Base-by-base conservation (phyloP, 2,888 invertebrate genomes). In the Microctonus aethiopoides region DNA sequence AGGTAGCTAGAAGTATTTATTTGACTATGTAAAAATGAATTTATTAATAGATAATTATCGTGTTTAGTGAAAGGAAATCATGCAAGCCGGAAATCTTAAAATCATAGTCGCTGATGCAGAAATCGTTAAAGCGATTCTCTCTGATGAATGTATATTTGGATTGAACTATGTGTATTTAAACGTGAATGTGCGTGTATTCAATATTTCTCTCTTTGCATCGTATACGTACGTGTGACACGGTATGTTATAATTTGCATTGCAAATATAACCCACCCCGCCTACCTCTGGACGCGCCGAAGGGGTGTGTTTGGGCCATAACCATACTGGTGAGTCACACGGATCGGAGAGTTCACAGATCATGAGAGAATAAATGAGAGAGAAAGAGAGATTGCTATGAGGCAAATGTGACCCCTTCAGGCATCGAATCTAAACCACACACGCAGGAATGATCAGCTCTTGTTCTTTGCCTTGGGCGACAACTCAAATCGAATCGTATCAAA, bases 161-260 rank as follows among this genome's bases (percentile, higher is more conserved):
- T 46, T 46, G 46, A 46, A 46, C 46, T 2, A 32, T 52, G 46
- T 54, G 32, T 63, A 34, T 52, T 11, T 39, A 26, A 46, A 36
- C 39, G 60, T 62, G 36, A 22, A n/a, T 46, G 64, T 69, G 54
- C 46, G 57, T 54, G 56, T 59, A 60, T 46, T 65, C 59, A 56
- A 61, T 71, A 67, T 46, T 60, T 73, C 41, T 70, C 36, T n/a
- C n/a, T n/a, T 46, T 39, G 56, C 54, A 26, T 70, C 67, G 61
- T n/a, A n/a, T 66, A 59, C 39, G 72, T 73, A 75, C 72, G 76
- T 75, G 73, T 74, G 77, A 77, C 74, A 77, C 83, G 82, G 80
- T 82, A 80, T 79, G 83, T 80, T 79, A 79, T 80, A 79, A 81
- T 84, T 85, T 84, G 84, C 84, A 84, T 80, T 85, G 85, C 85